Conservation (phyloP, 2,113 vertebrate species). For the Rhagologus leucostigma region DNA sequence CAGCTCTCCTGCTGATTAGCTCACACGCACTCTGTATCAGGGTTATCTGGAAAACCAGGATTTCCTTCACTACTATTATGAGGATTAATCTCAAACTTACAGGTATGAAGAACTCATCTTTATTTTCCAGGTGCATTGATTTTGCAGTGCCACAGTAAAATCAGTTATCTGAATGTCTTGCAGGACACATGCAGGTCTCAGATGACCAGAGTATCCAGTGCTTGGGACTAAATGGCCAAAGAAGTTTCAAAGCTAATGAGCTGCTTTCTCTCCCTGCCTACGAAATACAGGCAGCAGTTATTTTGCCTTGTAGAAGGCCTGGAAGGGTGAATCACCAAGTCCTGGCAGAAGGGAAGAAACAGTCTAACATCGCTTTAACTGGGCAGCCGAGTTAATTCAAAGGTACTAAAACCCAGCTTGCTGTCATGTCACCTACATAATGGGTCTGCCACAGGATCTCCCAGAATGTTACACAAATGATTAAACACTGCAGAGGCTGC, state of each 20-base stretch:
- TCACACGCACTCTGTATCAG: not conserved
- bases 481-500: not conserved
- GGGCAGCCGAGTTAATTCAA: not conserved
- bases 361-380: not conserved
- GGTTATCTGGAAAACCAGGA: not conserved
- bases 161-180: not conserved
- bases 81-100: not conserved
- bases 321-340: not conserved
- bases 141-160: not conserved
- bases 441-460: not conserved
- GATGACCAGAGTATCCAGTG: not conserved
- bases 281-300: not conserved
- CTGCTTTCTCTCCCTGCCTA: not conserved
- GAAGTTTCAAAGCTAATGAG: not conserved
- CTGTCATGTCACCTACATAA: not conserved
- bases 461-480: not conserved
- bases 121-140: not conserved
- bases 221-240: not conserved
- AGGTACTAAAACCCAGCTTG: not conserved
- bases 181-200: not conserved
- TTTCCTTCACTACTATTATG: not conserved
- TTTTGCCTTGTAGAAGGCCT: not conserved
- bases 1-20: not conserved
- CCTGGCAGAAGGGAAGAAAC: not conserved
- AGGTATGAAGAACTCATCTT: not conserved